Conservation (phyloP, 2,113 vertebrate species). For the Tupaia tana region DNA sequence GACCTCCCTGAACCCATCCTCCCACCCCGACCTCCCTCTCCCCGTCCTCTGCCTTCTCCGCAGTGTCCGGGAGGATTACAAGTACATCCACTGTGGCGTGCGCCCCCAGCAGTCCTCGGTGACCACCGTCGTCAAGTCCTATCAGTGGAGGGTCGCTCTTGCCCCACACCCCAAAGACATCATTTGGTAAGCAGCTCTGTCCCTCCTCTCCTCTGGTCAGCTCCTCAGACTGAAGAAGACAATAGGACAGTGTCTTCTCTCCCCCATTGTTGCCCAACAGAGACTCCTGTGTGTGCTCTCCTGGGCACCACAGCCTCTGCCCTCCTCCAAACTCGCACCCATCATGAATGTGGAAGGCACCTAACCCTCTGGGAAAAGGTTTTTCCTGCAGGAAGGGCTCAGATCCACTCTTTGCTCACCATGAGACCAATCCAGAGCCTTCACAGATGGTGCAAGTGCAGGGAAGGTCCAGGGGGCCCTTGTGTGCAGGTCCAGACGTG, state of each 20-base stretch:
- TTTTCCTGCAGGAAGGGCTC: background rate
- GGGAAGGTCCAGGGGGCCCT: no score
- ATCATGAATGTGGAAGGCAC: background rate
- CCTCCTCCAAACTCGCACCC: background rate
- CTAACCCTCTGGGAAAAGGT: background rate
- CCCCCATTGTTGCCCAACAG: background rate
- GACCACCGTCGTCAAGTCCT: conserved; percentile 92
- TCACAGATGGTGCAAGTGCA: background rate
- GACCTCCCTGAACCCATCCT: background rate
- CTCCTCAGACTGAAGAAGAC: background rate
- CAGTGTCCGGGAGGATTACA: conserved; percentile 95
- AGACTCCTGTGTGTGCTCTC: background rate
- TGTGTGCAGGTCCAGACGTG: background rate
- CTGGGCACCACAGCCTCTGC: background rate
- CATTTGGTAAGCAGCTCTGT: conserved; percentile 91
- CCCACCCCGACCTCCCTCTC: background rate
- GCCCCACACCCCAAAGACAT: conserved; percentile 96
- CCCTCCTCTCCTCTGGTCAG: background rate
- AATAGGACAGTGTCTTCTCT: background rate
- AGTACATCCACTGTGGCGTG: conserved; percentile 86
- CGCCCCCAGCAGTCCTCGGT: conserved; percentile 95
- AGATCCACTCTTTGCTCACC: background rate
- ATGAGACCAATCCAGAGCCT: background rate
- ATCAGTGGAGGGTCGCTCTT: conserved; percentile 91
- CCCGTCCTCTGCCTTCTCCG: background rate